A percentile compares a stretch with the other conserved stretches of the same genome.
Conservation (phyloP, 2,113 vertebrate species). For the Climacteris rufus region DNA sequence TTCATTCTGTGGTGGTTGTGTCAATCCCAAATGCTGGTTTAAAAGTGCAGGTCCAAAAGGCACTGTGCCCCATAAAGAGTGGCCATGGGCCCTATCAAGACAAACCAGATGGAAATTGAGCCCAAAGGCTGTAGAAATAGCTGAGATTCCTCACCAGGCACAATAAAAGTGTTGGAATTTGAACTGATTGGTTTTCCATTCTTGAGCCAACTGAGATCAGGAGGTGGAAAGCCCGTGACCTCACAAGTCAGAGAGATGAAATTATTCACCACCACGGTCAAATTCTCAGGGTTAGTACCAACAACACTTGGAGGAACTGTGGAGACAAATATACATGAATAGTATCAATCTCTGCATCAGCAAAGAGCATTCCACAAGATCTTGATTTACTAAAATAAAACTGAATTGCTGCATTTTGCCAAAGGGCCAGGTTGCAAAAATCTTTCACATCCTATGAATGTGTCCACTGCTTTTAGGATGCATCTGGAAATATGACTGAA, state of each 20-base stretch:
- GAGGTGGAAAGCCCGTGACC: constrained; percentile 88
- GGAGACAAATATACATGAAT: constrained; percentile 19
- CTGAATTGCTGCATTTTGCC: background rate
- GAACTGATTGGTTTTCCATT: constrained; percentile 78
- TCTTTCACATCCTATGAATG: background rate
- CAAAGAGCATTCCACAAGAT: background rate
- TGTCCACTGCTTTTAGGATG: background rate
- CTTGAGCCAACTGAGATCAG: constrained; percentile 90
- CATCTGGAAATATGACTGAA: background rate
- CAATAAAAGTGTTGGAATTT: constrained; percentile 80
- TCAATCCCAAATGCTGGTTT: background rate
- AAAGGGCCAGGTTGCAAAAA: background rate
- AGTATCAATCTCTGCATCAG: background rate
- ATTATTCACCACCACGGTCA: constrained; percentile 91
- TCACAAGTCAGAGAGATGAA: constrained; percentile 92
- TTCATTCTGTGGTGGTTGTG: background rate
- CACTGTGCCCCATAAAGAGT: background rate
- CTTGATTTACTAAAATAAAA: background rate
- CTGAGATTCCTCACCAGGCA: constrained; percentile 81
- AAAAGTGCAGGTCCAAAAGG: background rate
- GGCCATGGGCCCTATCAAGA: background rate
- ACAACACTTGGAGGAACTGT: constrained; percentile 87
- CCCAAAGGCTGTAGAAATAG: background rate
- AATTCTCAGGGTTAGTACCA: constrained; percentile 81
- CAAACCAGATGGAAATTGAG: background rate